phyloP scores from a whole-genome alignment of 2,113 vertebrate genomes.

The Pteropus alecto region DNA sequence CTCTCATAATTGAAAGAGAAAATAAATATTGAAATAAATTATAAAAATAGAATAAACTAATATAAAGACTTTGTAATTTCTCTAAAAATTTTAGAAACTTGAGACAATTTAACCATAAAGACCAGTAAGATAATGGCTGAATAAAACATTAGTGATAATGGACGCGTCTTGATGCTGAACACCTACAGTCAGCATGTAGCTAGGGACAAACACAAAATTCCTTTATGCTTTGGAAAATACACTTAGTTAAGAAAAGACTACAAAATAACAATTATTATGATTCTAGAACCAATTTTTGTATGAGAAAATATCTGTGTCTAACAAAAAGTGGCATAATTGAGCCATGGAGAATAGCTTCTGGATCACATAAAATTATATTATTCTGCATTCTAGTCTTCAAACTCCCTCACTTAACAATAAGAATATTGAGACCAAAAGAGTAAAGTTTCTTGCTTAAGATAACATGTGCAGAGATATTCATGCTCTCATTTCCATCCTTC shows the following conservation, averaged over 20 bases:
- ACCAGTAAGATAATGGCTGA: background rate
- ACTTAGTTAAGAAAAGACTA: background rate
- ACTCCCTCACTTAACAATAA: background rate
- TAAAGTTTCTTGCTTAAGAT: background rate
- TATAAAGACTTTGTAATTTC: background rate
- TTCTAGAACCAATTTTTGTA: background rate
- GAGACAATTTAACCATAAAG: background rate
- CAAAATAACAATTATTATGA: background rate
- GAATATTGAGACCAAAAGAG: background rate
- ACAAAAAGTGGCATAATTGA: background rate
- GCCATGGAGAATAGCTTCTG: background rate
- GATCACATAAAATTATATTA: background rate
- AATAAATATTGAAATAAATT: background rate
- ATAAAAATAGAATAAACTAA: background rate
- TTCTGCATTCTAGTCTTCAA: background rate
- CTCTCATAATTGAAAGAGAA: background rate
- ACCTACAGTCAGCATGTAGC: background rate
- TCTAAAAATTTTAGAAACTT: background rate
- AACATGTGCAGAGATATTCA: fast-evolving
- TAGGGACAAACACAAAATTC: background rate
- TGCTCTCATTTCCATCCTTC: fast-evolving
- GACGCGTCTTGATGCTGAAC: background rate
- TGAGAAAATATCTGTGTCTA: background rate
- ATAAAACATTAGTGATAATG: background rate
- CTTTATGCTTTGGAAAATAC: background rate